Evolutionary conservation across 2,888 invertebrate species (phyloP), one percentile per base, ranked within the genome.

Genomic region (Pristionchus entomophagus): DNA sequence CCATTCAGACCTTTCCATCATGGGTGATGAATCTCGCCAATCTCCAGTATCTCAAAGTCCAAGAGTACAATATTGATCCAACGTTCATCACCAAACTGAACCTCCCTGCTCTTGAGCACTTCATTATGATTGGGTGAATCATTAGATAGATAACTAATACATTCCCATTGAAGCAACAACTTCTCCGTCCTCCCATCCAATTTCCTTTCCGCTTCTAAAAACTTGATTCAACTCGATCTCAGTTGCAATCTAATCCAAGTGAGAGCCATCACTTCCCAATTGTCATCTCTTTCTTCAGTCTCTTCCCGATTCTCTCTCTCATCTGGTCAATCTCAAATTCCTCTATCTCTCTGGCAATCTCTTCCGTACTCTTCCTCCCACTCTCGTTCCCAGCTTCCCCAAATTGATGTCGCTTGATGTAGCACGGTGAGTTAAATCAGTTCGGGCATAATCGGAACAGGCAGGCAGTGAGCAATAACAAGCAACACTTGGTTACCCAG

Each of bases 331-430:
- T 51, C 78, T 80, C 32, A 80, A 80, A 22, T 80, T 51, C 22
- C 78, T 80, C 32, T 80, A 80, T 51, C 51, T 80, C 32, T 26
- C 51, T 19, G 78, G 78, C 22, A 80, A 80, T 80, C 49, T 80
- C 26, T 51, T 80, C 78, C 49, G 49, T 2, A 51, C 78, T 51
- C 51, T 80, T 32, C 78, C 78, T 5, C 49, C 78, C 10, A 51
- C 78, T 51, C 78, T 80, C 35, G 19, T 80, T 41, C 78, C 78
- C 5, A 3, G 14, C 5, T 32, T 80, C 22, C 51, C 78, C n/a
- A 49, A 51, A 6, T 35, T 80, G 19, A 19, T 80, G 32, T 22
- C 49, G 0, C n/a, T 80, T 5, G 78, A 80, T 22, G 78, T 80
- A 10, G 49, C 78, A 26, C 26, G 51, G 78, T 51, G 2, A 65